Evolutionary conservation across 2,797 vertebrate genomes (phyloP).

Genomic region (Pseudochaenichthys georgianus): DNA sequence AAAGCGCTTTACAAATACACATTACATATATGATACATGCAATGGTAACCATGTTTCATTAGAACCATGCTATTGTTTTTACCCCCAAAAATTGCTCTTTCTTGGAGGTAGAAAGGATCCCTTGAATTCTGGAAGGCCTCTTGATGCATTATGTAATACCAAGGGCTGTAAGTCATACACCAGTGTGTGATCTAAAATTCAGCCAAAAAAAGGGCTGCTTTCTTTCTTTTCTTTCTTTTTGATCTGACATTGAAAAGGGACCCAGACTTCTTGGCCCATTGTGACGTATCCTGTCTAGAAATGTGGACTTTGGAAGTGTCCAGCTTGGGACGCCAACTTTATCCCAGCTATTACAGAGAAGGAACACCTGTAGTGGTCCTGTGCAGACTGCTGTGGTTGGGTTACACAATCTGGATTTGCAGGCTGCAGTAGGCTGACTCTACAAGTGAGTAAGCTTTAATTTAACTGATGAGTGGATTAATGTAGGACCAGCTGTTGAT

Average conservation of each 20-base stretch:
- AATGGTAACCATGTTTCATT: too few species aligned
- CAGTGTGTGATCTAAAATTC: slow-evolving; percentile 2
- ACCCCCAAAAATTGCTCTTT: too few species aligned
- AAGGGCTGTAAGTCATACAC: slow-evolving; percentile 16
- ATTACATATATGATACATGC: too few species aligned
- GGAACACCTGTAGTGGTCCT: slow-evolving; percentile 5
- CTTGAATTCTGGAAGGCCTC: background rate
- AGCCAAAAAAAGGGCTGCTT: slow-evolving; percentile 15
- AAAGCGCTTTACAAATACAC: too few species aligned
- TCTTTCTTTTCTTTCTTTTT: background rate
- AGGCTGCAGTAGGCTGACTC: slow-evolving; percentile 39
- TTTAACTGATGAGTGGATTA: slow-evolving; percentile 80
- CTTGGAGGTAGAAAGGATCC: slow-evolving; percentile 2
- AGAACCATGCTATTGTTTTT: too few species aligned
- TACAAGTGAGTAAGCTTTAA: slow-evolving; percentile 70
- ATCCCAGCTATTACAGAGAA: slow-evolving; percentile 35
- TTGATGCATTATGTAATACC: background rate
- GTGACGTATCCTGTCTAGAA: slow-evolving; percentile 57
- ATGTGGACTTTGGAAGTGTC: slow-evolving; percentile 35
- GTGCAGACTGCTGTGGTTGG: slow-evolving; percentile 22
- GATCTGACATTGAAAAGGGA: slow-evolving; percentile 23
- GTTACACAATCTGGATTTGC: slow-evolving; percentile 43
- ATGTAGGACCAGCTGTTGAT: slow-evolving; percentile 72
- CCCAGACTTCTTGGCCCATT: slow-evolving; percentile 19
- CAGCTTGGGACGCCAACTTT: slow-evolving; percentile 29